phyloP scores from a whole-genome alignment of 1,140 invertebrate genomes.

The Diachasmimorpha longicaudata region DNA sequence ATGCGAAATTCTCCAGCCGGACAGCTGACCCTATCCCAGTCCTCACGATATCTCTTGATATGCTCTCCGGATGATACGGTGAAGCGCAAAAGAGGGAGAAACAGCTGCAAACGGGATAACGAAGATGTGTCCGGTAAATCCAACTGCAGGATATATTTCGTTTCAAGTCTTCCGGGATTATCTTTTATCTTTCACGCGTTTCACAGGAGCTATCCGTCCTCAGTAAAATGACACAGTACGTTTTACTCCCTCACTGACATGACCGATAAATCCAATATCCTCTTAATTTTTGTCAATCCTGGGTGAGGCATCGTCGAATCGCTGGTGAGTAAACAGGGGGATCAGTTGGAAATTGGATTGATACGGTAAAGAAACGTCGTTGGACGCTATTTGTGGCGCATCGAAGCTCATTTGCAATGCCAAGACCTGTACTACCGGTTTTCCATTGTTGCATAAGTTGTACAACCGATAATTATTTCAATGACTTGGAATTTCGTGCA shows the following conservation, averaged over 20 bases:
- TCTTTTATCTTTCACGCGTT: not conserved
- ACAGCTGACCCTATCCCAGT: too few species aligned
- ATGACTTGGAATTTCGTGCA: too few species aligned
- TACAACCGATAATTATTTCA: too few species aligned
- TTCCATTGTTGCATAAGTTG: too few species aligned
- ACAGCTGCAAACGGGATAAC: too few species aligned
- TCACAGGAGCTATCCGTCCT: not conserved
- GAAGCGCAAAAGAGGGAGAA: too few species aligned
- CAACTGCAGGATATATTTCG: not conserved
- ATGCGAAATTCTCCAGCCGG: too few species aligned
- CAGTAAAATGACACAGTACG: not conserved
- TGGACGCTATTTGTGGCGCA: not conserved
- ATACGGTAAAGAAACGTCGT: not conserved
- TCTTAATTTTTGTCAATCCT: not conserved
- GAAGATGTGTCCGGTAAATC: too few species aligned
- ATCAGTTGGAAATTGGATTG: not conserved
- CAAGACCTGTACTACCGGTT: too few species aligned
- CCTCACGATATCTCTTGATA: too few species aligned
- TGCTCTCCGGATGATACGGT: too few species aligned
- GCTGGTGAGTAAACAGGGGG: not conserved
- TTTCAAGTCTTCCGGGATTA: not conserved
- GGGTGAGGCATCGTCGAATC: not conserved
- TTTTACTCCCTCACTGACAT: not conserved
- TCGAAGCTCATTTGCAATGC: not conserved
- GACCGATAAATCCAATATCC: not conserved